Evolutionary conservation across 2,888 invertebrate genomes (phyloP).

Genomic region (Poecilus cupreus): DNA sequence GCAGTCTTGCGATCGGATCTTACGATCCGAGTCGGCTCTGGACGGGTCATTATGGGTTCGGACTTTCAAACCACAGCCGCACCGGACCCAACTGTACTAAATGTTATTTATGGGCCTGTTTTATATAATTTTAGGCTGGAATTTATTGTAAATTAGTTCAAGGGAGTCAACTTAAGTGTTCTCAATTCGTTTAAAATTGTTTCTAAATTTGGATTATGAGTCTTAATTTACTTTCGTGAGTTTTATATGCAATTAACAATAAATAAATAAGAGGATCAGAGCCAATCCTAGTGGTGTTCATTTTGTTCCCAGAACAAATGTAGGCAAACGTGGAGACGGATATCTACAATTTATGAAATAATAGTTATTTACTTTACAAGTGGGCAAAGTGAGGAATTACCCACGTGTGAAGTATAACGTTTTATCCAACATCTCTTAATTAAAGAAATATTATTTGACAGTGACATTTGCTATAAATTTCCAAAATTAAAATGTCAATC

Average conservation of each 20-base stretch:
- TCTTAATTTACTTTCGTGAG: slow-evolving; percentile 12
- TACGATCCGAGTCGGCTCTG: slow-evolving; percentile 2
- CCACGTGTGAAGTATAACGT: no score
- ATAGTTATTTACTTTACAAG: no score
- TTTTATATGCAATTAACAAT: slow-evolving; percentile 19
- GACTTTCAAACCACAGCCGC: background rate
- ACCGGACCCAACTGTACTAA: slow-evolving; percentile 20
- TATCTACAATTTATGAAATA: no score
- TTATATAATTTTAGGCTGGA: slow-evolving; percentile 36
- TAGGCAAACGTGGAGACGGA: no score
- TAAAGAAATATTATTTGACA: no score
- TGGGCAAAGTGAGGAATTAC: no score
- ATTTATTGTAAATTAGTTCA: slow-evolving; percentile 43
- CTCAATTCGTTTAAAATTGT: slow-evolving; percentile 9
- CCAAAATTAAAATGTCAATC: no score
- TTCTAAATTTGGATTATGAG: slow-evolving; percentile 27
- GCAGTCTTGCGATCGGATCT: slow-evolving; percentile 18
- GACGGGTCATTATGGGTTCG: slow-evolving; percentile 40
- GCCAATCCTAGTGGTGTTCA: no score
- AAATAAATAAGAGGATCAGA: no score
- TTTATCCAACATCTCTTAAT: no score
- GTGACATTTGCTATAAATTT: no score
- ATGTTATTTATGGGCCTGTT: slow-evolving; percentile 33
- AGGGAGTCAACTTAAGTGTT: slow-evolving; percentile 27
- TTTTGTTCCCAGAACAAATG: no score